Evolutionary conservation across 2,888 invertebrate genomes (phyloP).

Genomic region (Nipponacmea schrenckii): DNA sequence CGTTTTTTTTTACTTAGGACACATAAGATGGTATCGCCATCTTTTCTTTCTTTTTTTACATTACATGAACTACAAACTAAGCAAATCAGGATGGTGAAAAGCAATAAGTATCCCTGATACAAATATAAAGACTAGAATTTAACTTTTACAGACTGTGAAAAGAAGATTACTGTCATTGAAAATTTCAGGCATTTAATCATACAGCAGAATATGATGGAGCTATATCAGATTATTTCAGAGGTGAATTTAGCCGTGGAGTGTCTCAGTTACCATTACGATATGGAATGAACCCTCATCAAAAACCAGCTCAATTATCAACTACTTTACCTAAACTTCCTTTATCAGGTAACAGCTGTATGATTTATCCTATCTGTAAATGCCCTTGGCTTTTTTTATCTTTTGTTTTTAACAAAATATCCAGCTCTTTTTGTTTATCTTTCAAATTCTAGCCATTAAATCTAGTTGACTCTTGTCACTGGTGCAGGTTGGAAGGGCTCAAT

Average conservation of each 20-base stretch:
- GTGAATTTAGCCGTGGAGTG: slow-evolving; percentile 82
- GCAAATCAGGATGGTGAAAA: too few species aligned
- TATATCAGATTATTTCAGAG: slow-evolving; percentile 94
- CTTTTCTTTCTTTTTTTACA: too few species aligned
- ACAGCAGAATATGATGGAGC: slow-evolving; percentile 94
- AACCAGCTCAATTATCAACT: slow-evolving; percentile 92
- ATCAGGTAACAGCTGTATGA: slow-evolving; percentile 69
- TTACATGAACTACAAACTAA: too few species aligned
- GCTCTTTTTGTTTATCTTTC: too few species aligned
- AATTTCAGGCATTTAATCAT: slow-evolving; percentile 87
- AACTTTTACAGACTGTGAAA: too few species aligned
- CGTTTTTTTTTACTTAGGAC: too few species aligned
- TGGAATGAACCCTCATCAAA: slow-evolving; percentile 98
- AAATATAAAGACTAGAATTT: too few species aligned
- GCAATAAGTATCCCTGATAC: too few species aligned
- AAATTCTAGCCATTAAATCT: neutral
- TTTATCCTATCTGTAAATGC: neutral
- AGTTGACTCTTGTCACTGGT: neutral
- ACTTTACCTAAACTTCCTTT: slow-evolving; percentile 83
- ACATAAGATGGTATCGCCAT: too few species aligned
- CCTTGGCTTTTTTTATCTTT: neutral
- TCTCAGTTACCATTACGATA: slow-evolving; percentile 89
- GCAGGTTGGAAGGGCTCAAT: neutral
- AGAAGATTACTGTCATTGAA: too few species aligned
- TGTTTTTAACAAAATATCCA: too few species aligned